Percentiles rank a stretch among this genome's conserved stretches.
Conservation (phyloP, 1,140 invertebrate genomes). For the Frieseomelitta varia region DNA sequence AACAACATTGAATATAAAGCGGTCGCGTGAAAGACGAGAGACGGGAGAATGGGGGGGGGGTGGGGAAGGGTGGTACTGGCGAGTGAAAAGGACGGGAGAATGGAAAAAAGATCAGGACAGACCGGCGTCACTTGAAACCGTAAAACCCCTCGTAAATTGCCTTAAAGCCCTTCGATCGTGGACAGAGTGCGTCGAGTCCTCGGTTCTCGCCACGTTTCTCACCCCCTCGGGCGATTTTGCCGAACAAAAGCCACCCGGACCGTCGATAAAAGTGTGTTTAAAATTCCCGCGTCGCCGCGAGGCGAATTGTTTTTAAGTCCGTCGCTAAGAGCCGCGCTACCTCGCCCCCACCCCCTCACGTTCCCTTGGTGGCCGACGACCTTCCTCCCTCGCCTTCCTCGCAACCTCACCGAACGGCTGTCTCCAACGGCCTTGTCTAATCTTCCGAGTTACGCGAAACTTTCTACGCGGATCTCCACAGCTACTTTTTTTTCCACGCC, state of each 20-base stretch:
- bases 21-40: neutral
- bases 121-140: constrained; percentile 46
- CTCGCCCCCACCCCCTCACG: neutral
- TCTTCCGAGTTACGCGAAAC: constrained; percentile 68
- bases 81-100: neutral
- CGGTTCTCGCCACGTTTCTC: constrained; percentile 36
- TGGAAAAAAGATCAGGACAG: constrained; percentile 32
- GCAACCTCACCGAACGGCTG: constrained; percentile 4
- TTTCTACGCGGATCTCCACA: constrained; percentile 32
- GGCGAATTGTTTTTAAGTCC: constrained; percentile 75
- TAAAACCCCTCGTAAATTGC: constrained; percentile 52
- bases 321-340: constrained; percentile 58
- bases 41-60: neutral
- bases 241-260: constrained; percentile 63
- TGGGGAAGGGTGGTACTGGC: no score
- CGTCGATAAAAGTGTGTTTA: constrained; percentile 74
- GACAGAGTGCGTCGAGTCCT: constrained; percentile 36
- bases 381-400: neutral
- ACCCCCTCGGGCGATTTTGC: constrained; percentile 53
- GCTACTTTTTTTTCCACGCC: constrained; percentile 53
- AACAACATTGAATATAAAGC: constrained; percentile 37
- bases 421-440: constrained; percentile 58
- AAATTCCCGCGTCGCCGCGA: constrained; percentile 71
- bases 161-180: constrained; percentile 50
- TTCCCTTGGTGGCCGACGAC: no score